phyloP scores from a whole-genome alignment of 2,888 invertebrate genomes.

The Pseudanteris insignis region DNA sequence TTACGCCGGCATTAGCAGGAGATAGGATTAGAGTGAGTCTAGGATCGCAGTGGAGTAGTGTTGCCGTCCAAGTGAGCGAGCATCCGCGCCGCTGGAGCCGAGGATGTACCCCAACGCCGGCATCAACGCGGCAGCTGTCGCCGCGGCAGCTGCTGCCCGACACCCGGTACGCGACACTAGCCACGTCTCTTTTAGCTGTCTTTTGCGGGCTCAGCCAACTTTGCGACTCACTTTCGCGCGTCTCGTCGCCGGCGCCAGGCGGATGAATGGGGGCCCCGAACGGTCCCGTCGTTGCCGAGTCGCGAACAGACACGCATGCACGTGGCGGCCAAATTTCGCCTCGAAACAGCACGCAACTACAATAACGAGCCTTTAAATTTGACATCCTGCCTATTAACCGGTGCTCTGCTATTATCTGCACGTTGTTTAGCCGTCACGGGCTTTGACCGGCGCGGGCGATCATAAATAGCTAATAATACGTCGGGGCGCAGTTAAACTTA shows the following conservation, averaged over 20 bases:
- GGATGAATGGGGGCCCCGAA: no score
- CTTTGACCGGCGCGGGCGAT: no score
- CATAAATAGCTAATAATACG: no score
- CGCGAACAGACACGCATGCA: no score
- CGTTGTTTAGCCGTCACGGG: no score
- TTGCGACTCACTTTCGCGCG: conserved; percentile 19
- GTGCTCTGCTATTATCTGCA: no score
- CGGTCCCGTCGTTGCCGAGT: no score
- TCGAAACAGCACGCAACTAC: no score
- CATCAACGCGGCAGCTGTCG: conserved; percentile 65
- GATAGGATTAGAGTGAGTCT: conserved; percentile 29
- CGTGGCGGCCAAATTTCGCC: no score
- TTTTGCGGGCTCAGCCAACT: conserved; percentile 21
- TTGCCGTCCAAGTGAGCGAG: conserved; percentile 10
- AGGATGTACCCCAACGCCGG: conserved; percentile 52
- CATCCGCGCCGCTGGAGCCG: conserved; percentile 8
- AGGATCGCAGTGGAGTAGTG: conserved; percentile 2
- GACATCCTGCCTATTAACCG: no score
- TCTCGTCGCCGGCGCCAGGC: conserved; percentile 5
- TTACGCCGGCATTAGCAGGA: conserved; percentile 1
- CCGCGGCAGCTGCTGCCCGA: conserved; percentile 64
- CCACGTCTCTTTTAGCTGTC: conserved; percentile 2
- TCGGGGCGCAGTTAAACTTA: no score
- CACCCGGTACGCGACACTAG: conserved; percentile 60
- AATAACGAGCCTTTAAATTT: no score